Conservation (phyloP, 2,888 invertebrate species). For the Andrena bicolor region DNA sequence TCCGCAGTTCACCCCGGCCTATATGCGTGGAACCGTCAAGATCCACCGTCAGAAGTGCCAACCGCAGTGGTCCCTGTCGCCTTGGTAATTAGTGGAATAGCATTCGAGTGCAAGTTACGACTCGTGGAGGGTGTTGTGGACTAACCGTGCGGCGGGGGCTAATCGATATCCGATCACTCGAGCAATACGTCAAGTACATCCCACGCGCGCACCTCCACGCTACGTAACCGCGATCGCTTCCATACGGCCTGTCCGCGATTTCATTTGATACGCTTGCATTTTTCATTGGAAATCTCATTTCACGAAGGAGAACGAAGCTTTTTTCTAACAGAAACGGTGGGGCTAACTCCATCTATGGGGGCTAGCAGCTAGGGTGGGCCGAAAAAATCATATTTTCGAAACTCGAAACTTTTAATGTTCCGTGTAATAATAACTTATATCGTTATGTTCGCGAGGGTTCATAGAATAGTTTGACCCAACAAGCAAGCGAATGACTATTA, state of each 20-base stretch:
- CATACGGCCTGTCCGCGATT: slow-evolving; percentile 26
- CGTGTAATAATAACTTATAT: no score
- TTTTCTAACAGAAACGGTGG: no score
- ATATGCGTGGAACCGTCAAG: slow-evolving; percentile 73
- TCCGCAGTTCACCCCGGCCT: slow-evolving; percentile 39
- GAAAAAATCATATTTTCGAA: no score
- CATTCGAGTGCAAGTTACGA: slow-evolving; percentile 81
- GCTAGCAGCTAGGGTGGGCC: no score
- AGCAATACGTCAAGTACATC: slow-evolving; percentile 83
- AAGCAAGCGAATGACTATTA: no score
- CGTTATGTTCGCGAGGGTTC: no score
- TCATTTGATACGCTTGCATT: slow-evolving; percentile 10
- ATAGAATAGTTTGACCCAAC: no score
- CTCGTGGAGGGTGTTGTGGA: slow-evolving; percentile 74
- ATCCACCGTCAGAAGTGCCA: slow-evolving; percentile 75
- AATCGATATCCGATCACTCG: slow-evolving; percentile 83
- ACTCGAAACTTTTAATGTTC: no score
- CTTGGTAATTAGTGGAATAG: slow-evolving; percentile 82
- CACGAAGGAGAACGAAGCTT: neutral
- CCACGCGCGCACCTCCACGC: slow-evolving; percentile 71
- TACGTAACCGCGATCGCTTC: slow-evolving; percentile 47
- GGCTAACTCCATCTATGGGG: neutral
- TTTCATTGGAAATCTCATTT: slow-evolving; percentile 22
- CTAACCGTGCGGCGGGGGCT: slow-evolving; percentile 72
- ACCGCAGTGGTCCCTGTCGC: slow-evolving; percentile 75